phyloP scores from a whole-genome alignment of 2,113 vertebrate genomes.

The Oryzias woworae region DNA sequence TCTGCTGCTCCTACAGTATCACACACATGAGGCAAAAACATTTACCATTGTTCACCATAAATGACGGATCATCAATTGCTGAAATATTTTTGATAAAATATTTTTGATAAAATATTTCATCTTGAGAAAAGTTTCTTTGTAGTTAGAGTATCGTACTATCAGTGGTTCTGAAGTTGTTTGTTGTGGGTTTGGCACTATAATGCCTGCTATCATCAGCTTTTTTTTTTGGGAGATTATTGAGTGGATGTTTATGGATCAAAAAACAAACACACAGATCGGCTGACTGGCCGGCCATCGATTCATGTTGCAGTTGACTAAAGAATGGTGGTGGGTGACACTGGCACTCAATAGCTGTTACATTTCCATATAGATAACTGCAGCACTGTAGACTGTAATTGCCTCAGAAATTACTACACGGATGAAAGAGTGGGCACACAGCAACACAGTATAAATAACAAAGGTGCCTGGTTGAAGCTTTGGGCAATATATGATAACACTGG shows the following conservation, averaged over 20 bases:
- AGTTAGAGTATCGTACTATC: neutral
- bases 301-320: conserved; percentile 52
- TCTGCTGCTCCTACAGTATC: no score
- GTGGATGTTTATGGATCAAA: conserved; percentile 68
- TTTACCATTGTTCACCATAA: no score
- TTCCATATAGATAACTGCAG: conserved; percentile 67
- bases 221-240: conserved; percentile 49
- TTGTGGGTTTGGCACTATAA: conserved; percentile 25
- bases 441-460: conserved; percentile 25
- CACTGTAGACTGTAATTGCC: conserved; percentile 60
- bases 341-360: conserved; percentile 62
- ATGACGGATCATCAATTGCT: no score
- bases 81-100: no score
- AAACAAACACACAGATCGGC: conserved; percentile 46
- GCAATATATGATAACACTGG: neutral
- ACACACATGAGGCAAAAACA: no score
- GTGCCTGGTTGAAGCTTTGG: conserved; percentile 12
- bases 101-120: neutral
- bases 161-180: neutral
- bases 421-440: conserved; percentile 25
- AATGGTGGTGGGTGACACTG: conserved; percentile 37
- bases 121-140: neutral
- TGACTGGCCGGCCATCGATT: conserved; percentile 63
- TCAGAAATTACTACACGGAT: conserved; percentile 43
- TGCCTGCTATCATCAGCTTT: conserved; percentile 33